phyloP scores from a whole-genome alignment of 2,797 vertebrate species.

The Chaetophractus vellerosus region DNA sequence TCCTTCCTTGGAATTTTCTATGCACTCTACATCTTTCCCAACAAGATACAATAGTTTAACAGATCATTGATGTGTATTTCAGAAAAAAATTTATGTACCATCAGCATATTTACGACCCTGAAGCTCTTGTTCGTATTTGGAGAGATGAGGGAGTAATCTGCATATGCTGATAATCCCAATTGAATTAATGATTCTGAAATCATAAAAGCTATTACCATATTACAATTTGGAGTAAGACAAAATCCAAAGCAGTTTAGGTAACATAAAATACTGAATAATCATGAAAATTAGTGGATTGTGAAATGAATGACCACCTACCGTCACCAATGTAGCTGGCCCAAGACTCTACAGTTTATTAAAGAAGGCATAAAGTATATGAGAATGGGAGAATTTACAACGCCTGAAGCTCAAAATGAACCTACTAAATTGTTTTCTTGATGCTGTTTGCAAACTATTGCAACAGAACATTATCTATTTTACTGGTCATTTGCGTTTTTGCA shows the following conservation, averaged over 20 bases:
- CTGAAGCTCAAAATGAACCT: slow-evolving; percentile 79
- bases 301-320: slow-evolving; percentile 83
- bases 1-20: slow-evolving; percentile 10
- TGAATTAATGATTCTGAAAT: slow-evolving; percentile 83
- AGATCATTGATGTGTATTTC: neutral
- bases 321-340: slow-evolving; percentile 75
- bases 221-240: slow-evolving; percentile 68
- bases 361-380: slow-evolving; percentile 81
- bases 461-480: slow-evolving; percentile 76
- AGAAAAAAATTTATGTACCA: neutral
- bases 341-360: slow-evolving; percentile 80
- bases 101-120: slow-evolving; percentile 22
- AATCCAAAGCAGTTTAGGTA: slow-evolving; percentile 79
- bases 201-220: slow-evolving; percentile 75
- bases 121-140: slow-evolving; percentile 30
- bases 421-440: slow-evolving; percentile 78
- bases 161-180: slow-evolving; percentile 31
- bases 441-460: slow-evolving; percentile 74
- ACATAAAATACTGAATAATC: slow-evolving; percentile 83
- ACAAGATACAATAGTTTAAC: neutral
- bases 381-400: slow-evolving; percentile 82
- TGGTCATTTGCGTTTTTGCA: slow-evolving; percentile 81
- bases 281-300: slow-evolving; percentile 84
- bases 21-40: neutral
- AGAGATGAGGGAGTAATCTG: neutral